Evolutionary conservation across 2,888 invertebrate species (phyloP), one percentile per base, ranked within the genome.

Genomic region (Ormyrus labotus): DNA sequence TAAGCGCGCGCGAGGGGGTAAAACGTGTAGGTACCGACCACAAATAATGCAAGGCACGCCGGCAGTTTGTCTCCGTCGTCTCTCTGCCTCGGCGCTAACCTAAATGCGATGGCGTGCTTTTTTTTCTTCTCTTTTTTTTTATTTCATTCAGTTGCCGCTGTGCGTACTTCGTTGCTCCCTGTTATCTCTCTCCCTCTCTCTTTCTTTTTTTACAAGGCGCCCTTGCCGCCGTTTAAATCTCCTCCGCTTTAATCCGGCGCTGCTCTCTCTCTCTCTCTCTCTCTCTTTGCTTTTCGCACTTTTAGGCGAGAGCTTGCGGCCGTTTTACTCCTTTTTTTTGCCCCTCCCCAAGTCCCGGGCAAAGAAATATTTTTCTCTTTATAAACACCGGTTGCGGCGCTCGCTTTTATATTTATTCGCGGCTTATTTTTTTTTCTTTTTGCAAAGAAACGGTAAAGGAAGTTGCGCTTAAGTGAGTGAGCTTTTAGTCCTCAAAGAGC

Each of bases 201-300:
- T 63, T 19, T 60, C 34, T 60, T 34, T 60, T 10, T 57, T n/a
- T 57, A 19, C 57, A 57, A 2, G 11, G 11, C 57, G 61, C 6
- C 64, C 55, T 6, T 11, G 55, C 63, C 11, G 57, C 5, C 71
- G 51, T 65, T 71, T 58, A 74, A 74, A 74, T 64, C 64, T 65
- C 58, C 45, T 69, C 5, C 45, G 45, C 47, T 64, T 58, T 74
- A 57, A 71, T 71, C 58, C 50, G 8, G 51, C 34, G 50, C 45
- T 63, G 6, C 57, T 47, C 50, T 60, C 6, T 50, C 50, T 61
- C 50, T 0, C 55, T 13, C 13, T 64, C 48, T 19, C 64, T 55
- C 55, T 64, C 63, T 55, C 10, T 57, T 19, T 6, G 5, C 2
- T 19, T 70, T 45, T 58, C 48, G 6, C 10, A 11, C 34, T 34